These are phyloP conservation scores for Dascyllus trimaculatus DNA, from an alignment of 2,113 vertebrate genomes.

Conservation along the genomic window DNA sequence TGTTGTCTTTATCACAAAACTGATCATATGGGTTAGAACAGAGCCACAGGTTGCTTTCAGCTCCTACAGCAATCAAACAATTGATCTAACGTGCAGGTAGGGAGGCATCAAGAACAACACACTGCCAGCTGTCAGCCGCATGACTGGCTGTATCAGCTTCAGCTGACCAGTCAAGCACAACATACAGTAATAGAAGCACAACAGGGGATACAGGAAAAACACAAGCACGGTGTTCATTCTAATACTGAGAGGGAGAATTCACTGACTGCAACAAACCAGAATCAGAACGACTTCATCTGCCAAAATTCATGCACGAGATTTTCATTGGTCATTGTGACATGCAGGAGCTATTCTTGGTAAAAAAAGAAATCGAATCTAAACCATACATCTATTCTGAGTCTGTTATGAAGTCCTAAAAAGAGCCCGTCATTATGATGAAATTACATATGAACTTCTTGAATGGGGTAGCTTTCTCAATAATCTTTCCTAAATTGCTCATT, in stretches of 20 bases:
- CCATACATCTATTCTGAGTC: not conserved
- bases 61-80: constrained; percentile 57
- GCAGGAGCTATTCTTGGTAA: not conserved
- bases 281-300: constrained; percentile 16
- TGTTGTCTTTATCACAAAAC: constrained; percentile 44
- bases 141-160: constrained; percentile 71
- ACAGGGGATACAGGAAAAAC: constrained; percentile 45
- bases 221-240: constrained; percentile 4
- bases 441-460: not conserved
- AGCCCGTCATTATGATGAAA: not conserved
- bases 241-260: constrained; percentile 26
- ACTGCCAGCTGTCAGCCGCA: constrained; percentile 64
- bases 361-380: not conserved
- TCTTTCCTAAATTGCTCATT: not conserved
- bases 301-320: constrained; percentile 15
- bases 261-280: constrained; percentile 10
- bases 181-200: constrained; percentile 62
- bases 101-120: constrained; percentile 51
- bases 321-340: constrained; percentile 5
- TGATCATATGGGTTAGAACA: constrained; percentile 34
- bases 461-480: not conserved
- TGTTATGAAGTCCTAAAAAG: not conserved
- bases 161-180: constrained; percentile 73
- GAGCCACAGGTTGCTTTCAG: constrained; percentile 37
- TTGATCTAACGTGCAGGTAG: constrained; percentile 63